Evolutionary conservation across 2,888 invertebrate species (phyloP).

Genomic region (Gonocerus acuteangulatus): DNA sequence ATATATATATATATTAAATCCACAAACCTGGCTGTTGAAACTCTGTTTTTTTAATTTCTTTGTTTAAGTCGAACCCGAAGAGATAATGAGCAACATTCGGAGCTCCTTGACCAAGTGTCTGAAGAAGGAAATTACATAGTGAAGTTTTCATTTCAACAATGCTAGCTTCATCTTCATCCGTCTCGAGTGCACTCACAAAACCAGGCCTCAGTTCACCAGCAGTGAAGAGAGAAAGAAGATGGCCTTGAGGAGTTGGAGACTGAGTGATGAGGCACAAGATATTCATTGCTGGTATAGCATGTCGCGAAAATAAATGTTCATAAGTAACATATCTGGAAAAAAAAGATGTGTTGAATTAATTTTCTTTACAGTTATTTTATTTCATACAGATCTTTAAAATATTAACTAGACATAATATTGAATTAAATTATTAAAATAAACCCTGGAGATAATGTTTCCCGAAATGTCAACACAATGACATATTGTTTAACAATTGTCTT

Average conservation of each 20-base stretch:
- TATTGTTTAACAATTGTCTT: too few relatives aligned
- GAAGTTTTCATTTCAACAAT: slow-evolving; percentile 55
- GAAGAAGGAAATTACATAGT: slow-evolving; percentile 66
- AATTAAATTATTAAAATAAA: not conserved
- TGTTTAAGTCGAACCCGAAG: slow-evolving; percentile 73
- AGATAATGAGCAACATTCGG: slow-evolving; percentile 85
- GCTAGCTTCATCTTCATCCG: slow-evolving; percentile 46
- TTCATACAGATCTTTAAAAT: too few relatives aligned
- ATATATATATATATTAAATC: too few relatives aligned
- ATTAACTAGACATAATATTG: too few relatives aligned
- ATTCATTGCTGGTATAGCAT: slow-evolving; percentile 60
- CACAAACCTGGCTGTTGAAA: slow-evolving; percentile 64
- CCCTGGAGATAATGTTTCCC: too few relatives aligned
- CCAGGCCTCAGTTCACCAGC: slow-evolving; percentile 63
- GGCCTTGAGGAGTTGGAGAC: slow-evolving; percentile 59
- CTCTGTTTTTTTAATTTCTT: slow-evolving; percentile 67
- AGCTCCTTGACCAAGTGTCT: slow-evolving; percentile 64
- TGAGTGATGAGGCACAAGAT: slow-evolving; percentile 60
- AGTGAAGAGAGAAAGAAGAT: slow-evolving; percentile 65
- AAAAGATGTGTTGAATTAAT: too few relatives aligned
- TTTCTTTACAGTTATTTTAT: not conserved
- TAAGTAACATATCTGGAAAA: slow-evolving; percentile 55
- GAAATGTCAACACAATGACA: too few relatives aligned
- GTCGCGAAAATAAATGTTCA: slow-evolving; percentile 57
- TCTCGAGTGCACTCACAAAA: slow-evolving; percentile 82